A percentile compares a stretch with the other conserved stretches of the same genome.
Evolutionary conservation across 2,113 vertebrate species (phyloP).

Genomic region (Alethe castanea): DNA sequence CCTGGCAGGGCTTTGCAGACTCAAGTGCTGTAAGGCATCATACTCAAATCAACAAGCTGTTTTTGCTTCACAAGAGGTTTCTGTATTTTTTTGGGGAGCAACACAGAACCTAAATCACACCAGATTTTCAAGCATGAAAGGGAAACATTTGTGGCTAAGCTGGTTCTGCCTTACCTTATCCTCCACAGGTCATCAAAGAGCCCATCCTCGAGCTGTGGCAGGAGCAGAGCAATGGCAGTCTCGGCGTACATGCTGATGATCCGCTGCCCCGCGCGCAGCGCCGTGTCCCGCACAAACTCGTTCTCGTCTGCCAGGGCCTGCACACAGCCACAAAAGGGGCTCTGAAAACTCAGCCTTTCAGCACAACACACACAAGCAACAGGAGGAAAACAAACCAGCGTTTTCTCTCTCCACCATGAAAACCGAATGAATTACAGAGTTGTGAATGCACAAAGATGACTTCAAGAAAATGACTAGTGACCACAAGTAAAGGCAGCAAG

Average conservation of each 20-base stretch:
- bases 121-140: neutral
- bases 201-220: constrained; percentile 97
- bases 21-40: neutral
- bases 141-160: neutral
- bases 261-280: constrained; percentile 90
- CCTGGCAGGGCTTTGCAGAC: neutral
- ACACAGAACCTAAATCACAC: neutral
- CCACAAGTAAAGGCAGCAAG: neutral
- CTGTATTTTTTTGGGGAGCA: neutral
- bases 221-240: constrained; percentile 90
- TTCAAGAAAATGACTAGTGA: neutral
- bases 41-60: neutral
- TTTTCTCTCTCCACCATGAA: neutral
- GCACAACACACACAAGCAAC: neutral
- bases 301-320: constrained; percentile 97
- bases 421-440: neutral
- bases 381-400: neutral
- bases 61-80: neutral
- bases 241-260: constrained; percentile 97
- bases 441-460: neutral
- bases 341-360: neutral
- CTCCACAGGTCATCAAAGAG: constrained; percentile 98
- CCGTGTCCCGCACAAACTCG: constrained; percentile 95
- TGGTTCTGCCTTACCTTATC: constrained; percentile 80
- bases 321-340: neutral